These are phyloP conservation scores for Micromesistius poutassou DNA, from an alignment of 2,797 vertebrate species.

Conservation along the genomic window DNA sequence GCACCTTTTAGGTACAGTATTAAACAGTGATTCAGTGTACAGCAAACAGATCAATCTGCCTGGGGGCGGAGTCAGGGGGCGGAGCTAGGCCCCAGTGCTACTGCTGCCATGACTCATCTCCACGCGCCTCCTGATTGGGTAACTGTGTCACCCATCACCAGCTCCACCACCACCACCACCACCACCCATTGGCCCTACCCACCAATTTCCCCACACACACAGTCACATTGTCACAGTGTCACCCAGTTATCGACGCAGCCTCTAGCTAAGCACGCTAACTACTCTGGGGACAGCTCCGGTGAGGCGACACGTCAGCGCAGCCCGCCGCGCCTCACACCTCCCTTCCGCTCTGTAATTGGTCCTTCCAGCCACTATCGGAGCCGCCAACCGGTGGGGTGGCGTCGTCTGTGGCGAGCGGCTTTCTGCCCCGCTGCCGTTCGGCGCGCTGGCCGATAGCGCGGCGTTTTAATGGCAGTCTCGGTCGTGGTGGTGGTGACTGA, in stretches of 20 bases:
- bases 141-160: no score
- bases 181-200: no score
- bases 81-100: not conserved
- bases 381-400: not conserved
- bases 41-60: not conserved
- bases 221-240: not conserved
- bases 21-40: not conserved
- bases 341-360: not conserved
- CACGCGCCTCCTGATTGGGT: no score
- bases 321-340: not conserved
- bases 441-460: not conserved
- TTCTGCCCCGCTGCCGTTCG: not conserved
- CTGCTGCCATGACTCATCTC: not conserved
- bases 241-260: not conserved
- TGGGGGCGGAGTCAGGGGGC: not conserved
- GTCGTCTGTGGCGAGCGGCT: not conserved
- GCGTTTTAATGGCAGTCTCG: not conserved
- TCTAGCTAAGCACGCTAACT: not conserved
- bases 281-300: not conserved
- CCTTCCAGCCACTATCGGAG: not conserved
- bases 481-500: no score
- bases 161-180: no score
- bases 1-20: no score
- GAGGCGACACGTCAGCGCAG: not conserved
- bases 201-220: not conserved